Base-by-base conservation (phyloP, 2,888 invertebrate genomes). In the Himalopsyche anomala region DNA sequence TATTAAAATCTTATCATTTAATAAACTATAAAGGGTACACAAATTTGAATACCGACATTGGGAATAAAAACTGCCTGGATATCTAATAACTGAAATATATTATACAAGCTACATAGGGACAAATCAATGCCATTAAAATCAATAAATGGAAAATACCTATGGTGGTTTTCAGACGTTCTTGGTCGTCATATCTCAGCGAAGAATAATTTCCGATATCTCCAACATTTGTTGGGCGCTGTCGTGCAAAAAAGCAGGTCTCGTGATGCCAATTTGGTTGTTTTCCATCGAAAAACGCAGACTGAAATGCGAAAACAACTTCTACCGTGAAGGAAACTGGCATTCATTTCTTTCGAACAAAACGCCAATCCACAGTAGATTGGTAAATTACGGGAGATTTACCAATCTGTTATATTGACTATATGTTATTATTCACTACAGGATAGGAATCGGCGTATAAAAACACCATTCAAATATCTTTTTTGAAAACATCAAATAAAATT, bases 261-360 rank as follows among this genome's bases (percentile, higher is more conserved):
- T 99, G 99, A 90, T 96, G 97, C 99, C 99, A 99, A 89, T 96
- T 95, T 0, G 98, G 95, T 89, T 95, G 94, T 91, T 96, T 97
- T 0, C 97, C 97, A 94, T 98, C 98, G 91, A 96, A 96, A 90
- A 96, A 95, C 0, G 97, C 95, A 17, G 97, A 98, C 97, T 98
- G 91, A 74, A 92, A 93, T 89, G 89, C 88, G 89, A 88, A 86
- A 85, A 82, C 82, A 5, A 9, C 38, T 2, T 36, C 56, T 36
- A 38, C n/a, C 4, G 38, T 38, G 36, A 86, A 51, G 28, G 28
- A 40, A 4, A 11, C 15, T 80, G 9, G 80, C 19, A 36, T 80
- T 36, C 9, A 36, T 38, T 80, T 36, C 40, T 40, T n/a, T 15
- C 5, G 15, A 38, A 17, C 17, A 40, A 38, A 80, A 80, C n/a